Conservation (phyloP, 2,797 vertebrate genomes). For the Botia almorhae region DNA sequence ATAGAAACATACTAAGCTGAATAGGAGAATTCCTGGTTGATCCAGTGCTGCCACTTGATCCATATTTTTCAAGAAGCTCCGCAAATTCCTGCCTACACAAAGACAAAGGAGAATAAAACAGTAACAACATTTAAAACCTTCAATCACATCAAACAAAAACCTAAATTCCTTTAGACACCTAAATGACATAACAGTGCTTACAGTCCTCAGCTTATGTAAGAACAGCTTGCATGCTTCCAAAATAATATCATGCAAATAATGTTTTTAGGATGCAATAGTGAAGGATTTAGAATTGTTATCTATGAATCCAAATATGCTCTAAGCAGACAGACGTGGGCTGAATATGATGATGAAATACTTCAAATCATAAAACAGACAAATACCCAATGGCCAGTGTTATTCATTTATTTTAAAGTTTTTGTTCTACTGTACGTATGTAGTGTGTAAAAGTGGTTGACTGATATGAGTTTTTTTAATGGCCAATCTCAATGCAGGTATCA, state of each 20-base stretch:
- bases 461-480: too few relatives aligned
- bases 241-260: constrained; percentile 38
- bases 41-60: constrained; percentile 85
- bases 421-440: not conserved
- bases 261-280: constrained; percentile 6
- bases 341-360: constrained; percentile 12
- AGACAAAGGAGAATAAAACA: constrained; percentile 12
- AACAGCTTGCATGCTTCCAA: constrained; percentile 13
- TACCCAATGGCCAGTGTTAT: not conserved
- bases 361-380: not conserved
- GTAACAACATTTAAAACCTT: not conserved
- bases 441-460: not conserved
- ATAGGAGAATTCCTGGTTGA: constrained; percentile 85
- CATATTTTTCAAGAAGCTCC: constrained; percentile 87
- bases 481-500: too few relatives aligned
- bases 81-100: constrained; percentile 86
- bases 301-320: constrained; percentile 14
- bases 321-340: constrained; percentile 3
- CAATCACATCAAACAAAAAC: constrained; percentile 18
- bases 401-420: not conserved
- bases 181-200: constrained; percentile 42
- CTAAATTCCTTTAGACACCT: constrained; percentile 27
- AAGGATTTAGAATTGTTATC: constrained; percentile 22
- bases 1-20: constrained; percentile 67
- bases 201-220: constrained; percentile 33